phyloP scores from a whole-genome alignment of 2,113 vertebrate species.

The Rhombomys opimus region DNA sequence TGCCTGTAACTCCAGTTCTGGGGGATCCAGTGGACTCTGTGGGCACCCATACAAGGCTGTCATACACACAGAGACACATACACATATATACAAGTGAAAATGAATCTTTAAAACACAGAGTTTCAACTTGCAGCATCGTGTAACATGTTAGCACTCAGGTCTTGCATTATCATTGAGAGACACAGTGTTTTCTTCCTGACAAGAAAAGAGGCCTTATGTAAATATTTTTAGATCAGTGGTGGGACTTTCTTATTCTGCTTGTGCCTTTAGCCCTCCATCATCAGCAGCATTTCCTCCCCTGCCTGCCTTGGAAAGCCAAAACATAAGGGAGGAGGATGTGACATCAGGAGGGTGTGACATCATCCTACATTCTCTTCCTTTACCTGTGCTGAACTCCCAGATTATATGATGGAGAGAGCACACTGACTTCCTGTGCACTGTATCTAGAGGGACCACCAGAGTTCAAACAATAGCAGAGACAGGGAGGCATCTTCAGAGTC shows the following conservation, averaged over 20 bases:
- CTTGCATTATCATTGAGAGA: not conserved
- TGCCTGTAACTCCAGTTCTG: not conserved
- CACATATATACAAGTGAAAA: not conserved
- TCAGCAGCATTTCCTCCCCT: not conserved
- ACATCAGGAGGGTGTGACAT: accelerated
- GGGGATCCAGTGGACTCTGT: not conserved
- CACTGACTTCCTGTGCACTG: not conserved
- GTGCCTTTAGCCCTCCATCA: not conserved
- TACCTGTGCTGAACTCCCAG: not conserved
- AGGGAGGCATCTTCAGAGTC: not conserved
- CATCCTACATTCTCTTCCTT: not conserved
- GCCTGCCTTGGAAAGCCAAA: too few relatives aligned
- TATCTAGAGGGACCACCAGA: not conserved
- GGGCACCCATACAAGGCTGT: not conserved
- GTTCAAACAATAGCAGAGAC: not conserved
- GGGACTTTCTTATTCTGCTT: not conserved
- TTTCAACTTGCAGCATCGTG: not conserved
- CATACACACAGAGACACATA: not conserved
- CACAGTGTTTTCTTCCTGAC: not conserved
- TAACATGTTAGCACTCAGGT: not conserved
- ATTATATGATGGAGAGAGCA: accelerated
- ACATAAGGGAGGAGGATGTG: not conserved
- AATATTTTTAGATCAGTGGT: not conserved
- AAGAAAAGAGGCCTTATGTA: not conserved
- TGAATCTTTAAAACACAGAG: not conserved